A percentile compares a stretch with the other conserved stretches of the same genome.
Conservation (phyloP, 1,140 invertebrate genomes). For the Zophobas morio region DNA sequence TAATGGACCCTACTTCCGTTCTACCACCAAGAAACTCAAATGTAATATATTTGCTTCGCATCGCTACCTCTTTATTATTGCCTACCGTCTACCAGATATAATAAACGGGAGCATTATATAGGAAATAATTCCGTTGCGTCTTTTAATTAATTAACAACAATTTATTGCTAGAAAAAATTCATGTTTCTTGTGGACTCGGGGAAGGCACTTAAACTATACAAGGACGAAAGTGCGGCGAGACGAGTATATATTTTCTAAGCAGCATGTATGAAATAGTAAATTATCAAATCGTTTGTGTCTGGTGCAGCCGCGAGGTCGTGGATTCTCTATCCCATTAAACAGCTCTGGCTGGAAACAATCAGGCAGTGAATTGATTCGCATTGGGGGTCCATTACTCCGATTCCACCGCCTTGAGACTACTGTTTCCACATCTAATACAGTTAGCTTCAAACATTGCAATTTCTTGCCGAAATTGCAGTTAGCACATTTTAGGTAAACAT, state of each 20-base stretch:
- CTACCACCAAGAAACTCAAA: background rate
- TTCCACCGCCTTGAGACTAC: slow-evolving; percentile 58
- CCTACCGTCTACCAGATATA: too few relatives aligned
- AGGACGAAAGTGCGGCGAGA: too few relatives aligned
- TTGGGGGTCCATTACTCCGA: slow-evolving; percentile 66
- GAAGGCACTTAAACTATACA: too few relatives aligned
- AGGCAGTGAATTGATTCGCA: slow-evolving; percentile 66
- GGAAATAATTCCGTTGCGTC: slow-evolving; percentile 11
- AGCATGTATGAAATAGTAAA: slow-evolving; percentile 59
- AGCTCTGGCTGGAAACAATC: slow-evolving; percentile 66
- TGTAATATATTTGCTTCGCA: background rate
- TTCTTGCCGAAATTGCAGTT: slow-evolving; percentile 60
- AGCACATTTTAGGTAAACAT: slow-evolving; percentile 60
- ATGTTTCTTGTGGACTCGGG: too few relatives aligned
- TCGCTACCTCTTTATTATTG: background rate
- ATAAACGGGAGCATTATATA: too few relatives aligned
- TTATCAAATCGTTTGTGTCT: slow-evolving; percentile 64
- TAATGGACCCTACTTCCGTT: slow-evolving; percentile 8
- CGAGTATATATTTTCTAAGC: too few relatives aligned
- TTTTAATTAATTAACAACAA: slow-evolving; percentile 14
- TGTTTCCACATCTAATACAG: slow-evolving; percentile 60
- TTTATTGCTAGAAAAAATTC: too few relatives aligned
- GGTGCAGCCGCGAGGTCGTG: slow-evolving; percentile 60
- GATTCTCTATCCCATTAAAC: slow-evolving; percentile 65
- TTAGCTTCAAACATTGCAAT: slow-evolving; percentile 55